Conservation (phyloP, 35 echinoderm and acorn worm genomes). For the Acanthaster planci region DNA sequence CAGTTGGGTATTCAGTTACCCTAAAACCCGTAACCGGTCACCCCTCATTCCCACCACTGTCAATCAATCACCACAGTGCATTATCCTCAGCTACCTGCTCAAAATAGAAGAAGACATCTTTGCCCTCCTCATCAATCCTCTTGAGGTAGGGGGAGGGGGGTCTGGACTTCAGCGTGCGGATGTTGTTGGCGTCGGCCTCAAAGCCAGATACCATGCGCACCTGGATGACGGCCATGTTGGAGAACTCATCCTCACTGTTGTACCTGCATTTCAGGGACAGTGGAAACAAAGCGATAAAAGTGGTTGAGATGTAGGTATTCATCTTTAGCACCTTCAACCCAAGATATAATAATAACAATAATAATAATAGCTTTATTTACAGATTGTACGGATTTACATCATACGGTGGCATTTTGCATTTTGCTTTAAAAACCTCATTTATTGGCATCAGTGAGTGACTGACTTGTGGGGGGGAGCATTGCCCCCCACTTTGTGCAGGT, state of each 20-base stretch:
- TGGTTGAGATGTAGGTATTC: too few species aligned
- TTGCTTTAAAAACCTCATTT: too few species aligned
- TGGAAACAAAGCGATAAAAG: background rate
- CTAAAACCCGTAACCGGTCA: background rate
- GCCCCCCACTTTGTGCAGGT: too few species aligned
- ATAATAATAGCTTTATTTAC: too few species aligned
- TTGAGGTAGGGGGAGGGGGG: background rate
- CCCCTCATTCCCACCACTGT: background rate
- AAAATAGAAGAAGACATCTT: constrained; percentile 76
- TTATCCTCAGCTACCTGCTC: constrained; percentile 56
- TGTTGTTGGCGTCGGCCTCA: constrained; percentile 37
- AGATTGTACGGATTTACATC: too few species aligned
- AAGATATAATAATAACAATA: too few species aligned
- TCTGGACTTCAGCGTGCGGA: constrained; percentile 17
- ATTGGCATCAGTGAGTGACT: too few species aligned
- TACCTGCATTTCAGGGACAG: background rate
- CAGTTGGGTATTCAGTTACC: background rate
- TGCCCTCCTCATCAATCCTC: constrained; percentile 60
- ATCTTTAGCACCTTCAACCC: too few species aligned
- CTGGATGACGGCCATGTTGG: constrained; percentile 76
- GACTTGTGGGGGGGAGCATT: too few species aligned
- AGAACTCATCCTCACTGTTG: constrained; percentile 51
- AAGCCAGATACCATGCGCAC: constrained; percentile 69
- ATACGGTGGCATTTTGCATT: too few species aligned
- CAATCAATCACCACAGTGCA: background rate